Evolutionary conservation across 2,888 invertebrate species (phyloP).

Genomic region (Lasioglossum pauxillum): DNA sequence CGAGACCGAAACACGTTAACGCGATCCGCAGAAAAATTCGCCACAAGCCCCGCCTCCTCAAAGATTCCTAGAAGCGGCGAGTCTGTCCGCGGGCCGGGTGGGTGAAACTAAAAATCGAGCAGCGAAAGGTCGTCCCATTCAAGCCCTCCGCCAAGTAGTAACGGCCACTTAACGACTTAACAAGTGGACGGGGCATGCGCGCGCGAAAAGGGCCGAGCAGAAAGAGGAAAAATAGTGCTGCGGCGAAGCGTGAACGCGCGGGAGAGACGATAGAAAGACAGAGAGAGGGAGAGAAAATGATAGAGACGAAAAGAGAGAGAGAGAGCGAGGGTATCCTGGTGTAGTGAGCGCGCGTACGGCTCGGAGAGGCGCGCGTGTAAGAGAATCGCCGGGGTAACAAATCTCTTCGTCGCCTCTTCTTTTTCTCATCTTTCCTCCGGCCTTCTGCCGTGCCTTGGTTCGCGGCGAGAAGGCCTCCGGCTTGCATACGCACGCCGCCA

Average conservation of each 20-base stretch:
- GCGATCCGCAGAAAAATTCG: background rate
- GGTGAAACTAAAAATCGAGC: conserved; percentile 3
- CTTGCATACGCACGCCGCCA: conserved; percentile 73
- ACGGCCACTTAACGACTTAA: conserved; percentile 62
- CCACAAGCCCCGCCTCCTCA: background rate
- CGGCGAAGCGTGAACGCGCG: background rate
- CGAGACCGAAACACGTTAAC: background rate
- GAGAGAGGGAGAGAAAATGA: background rate
- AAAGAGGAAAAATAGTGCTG: conserved; percentile 29
- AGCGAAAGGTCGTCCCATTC: conserved; percentile 14
- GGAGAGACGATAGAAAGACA: background rate
- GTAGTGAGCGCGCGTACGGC: conserved; percentile 44
- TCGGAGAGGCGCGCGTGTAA: conserved; percentile 58
- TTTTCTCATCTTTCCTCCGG: conserved; percentile 42
- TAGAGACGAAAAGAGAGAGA: background rate
- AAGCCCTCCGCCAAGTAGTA: conserved; percentile 31
- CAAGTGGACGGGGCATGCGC: conserved; percentile 44
- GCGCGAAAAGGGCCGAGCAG: conserved; percentile 29
- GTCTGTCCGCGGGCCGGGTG: background rate
- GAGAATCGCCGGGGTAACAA: conserved; percentile 67
- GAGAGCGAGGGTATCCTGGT: background rate
- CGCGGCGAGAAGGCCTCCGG: conserved; percentile 45
- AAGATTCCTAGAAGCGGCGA: conserved; percentile 6
- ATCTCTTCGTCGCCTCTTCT: conserved; percentile 69
- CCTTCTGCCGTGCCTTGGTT: conserved; percentile 12